Evolutionary conservation across 2,797 vertebrate species (phyloP), one percentile per base, ranked within the genome.

Genomic region (Leptatherina wallacei): DNA sequence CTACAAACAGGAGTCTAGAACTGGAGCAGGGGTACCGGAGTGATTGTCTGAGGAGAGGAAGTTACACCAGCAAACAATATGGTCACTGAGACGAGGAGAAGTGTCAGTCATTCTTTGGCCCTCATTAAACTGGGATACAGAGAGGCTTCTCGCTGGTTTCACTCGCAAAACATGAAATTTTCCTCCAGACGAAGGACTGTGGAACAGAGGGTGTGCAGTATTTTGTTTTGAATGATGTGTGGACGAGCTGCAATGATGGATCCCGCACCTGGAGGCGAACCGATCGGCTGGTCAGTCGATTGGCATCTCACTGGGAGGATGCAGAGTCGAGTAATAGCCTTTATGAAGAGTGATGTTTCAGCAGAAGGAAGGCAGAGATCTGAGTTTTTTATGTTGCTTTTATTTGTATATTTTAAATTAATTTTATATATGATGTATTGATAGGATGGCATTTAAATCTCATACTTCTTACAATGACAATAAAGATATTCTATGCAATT

Each of bases 311-410:
- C 30, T 10, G 72, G 78, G 70, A 69, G 69, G 61, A 65, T 24
- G 55, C 40, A 70, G 75, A 75, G 77, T 67, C 51, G 71, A 73
- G 78, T 69, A 78, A 74, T 84, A 79, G 76, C 22, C 61, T 73
- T 70, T 88, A 83, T 82, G 78, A 89, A 82, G 75, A 72, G 63
- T 13, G 70, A 83, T 84, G 83, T 77, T 85, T 85, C 78, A 79
- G 71, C 29, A 14, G 68, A 36, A 20, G 14, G 30, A 33, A 51
- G 32, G 38, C 18, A 32, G 24, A 27, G 24, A 27, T 27, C 24
- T 27, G 24, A 27, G 24, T 27, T 27, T 32, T 32, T 32, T 38
- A 3, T 12, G 11, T 38, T 13, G 36, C 11, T 38, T 35, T 10
- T 35, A 35, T 35, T 35, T 35, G 33, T 35, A 35, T 9, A 10